Conservation (phyloP, 2,888 invertebrate genomes). For the Penaeus monodon region DNA sequence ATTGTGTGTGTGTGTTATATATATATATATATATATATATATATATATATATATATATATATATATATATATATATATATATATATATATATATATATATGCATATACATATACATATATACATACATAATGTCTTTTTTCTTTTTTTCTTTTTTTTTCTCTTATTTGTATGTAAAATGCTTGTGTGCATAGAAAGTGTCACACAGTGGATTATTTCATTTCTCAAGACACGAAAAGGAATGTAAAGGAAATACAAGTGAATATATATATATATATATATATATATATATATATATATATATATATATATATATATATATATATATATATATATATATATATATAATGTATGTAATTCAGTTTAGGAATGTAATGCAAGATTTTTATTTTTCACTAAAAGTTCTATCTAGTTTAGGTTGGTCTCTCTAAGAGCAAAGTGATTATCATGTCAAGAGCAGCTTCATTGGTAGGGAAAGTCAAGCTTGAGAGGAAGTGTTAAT, state of each 20-base stretch:
- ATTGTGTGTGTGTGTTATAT: constrained; percentile 12
- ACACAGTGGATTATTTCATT: background rate
- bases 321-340: background rate
- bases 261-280: constrained; percentile 5
- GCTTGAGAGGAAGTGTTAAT: too few relatives aligned
- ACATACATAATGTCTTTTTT: background rate
- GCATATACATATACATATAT: constrained; percentile 1
- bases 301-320: too few relatives aligned
- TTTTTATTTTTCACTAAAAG: too few relatives aligned
- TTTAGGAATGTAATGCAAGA: too few relatives aligned
- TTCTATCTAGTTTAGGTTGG: too few relatives aligned
- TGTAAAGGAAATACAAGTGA: background rate
- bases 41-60: constrained; percentile 4
- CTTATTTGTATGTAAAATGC: background rate
- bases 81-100: constrained; percentile 19
- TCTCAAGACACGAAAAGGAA: background rate
- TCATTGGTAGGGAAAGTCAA: too few relatives aligned
- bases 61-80: constrained; percentile 33
- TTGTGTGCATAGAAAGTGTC: background rate
- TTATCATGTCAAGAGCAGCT: too few relatives aligned
- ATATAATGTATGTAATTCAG: too few relatives aligned
- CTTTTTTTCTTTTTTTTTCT: background rate
- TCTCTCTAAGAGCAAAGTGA: too few relatives aligned
- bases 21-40: constrained; percentile 45
- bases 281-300: constrained; percentile 29